Conservation (phyloP, 2,113 vertebrate species). For the Ailuropoda melanoleuca region DNA sequence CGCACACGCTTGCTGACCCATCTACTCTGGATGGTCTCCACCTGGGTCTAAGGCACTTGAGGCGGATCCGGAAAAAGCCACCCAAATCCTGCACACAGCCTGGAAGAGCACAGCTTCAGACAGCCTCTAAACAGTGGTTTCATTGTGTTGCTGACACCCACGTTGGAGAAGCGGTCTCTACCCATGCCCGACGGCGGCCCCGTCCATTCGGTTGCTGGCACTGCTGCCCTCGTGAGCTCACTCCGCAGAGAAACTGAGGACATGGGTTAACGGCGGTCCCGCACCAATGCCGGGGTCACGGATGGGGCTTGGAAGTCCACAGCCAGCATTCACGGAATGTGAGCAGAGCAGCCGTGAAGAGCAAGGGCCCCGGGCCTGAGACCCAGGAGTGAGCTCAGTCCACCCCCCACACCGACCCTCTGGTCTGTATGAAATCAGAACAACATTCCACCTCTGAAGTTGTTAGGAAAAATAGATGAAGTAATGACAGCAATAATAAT, state of each 20-base stretch:
- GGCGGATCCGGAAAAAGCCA: not conserved
- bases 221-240: rapidly evolving
- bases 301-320: not conserved
- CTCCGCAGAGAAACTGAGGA: not conserved
- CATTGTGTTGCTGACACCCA: rapidly evolving
- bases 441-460: not conserved
- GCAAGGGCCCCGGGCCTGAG: not conserved
- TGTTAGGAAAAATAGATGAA: not conserved
- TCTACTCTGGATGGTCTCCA: rapidly evolving
- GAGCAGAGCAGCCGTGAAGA: not conserved
- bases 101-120: not conserved
- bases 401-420: not conserved
- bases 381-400: not conserved
- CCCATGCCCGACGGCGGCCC: rapidly evolving
- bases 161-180: not conserved
- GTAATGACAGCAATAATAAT: not conserved
- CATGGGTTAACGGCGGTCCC: rapidly evolving
- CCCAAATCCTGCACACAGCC: not conserved
- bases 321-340: rapidly evolving
- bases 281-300: rapidly evolving
- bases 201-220: not conserved
- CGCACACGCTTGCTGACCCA: rapidly evolving
- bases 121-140: rapidly evolving
- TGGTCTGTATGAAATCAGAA: no score
- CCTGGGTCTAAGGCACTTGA: not conserved